Percentiles rank a stretch among this genome's conserved stretches.
These are phyloP conservation scores for Crioceris asparagi DNA, from an alignment of 2,888 invertebrate species.

Conservation along the genomic window DNA sequence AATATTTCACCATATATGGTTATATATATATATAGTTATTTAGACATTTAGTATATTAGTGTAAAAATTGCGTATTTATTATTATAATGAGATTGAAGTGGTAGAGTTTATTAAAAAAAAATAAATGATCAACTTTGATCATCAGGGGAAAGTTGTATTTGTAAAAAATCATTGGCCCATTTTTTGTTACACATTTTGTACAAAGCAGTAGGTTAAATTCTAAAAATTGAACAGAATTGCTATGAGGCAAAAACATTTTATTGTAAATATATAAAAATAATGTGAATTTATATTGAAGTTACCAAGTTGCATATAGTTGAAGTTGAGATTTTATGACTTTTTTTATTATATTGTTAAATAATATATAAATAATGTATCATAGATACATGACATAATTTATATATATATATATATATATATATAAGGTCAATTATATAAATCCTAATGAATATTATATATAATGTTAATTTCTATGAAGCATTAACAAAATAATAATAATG, in stretches of 20 bases:
- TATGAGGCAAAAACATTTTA: constrained; percentile 9
- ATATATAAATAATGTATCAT: not conserved
- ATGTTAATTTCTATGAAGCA: constrained; percentile 18
- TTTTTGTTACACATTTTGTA: too few relatives aligned
- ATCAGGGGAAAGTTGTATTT: too few relatives aligned
- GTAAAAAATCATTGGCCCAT: too few relatives aligned
- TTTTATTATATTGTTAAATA: constrained; percentile 12
- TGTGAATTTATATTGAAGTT: constrained; percentile 12
- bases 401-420: constrained; percentile 19
- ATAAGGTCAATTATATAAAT: constrained; percentile 32
- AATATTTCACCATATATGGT: too few relatives aligned
- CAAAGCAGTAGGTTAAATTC: constrained; percentile 21
- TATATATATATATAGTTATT: too few relatives aligned
- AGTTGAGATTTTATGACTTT: constrained; percentile 17
- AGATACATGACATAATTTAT: constrained; percentile 3
- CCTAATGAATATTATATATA: constrained; percentile 13
- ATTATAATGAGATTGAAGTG: too few relatives aligned
- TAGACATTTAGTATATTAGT: too few relatives aligned
- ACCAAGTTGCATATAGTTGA: constrained; percentile 16
- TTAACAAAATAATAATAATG: constrained; percentile 10
- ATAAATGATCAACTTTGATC: too few relatives aligned
- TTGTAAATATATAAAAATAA: constrained; percentile 11
- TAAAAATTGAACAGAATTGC: constrained; percentile 13
- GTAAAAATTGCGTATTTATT: too few relatives aligned
- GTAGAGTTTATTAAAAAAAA: too few relatives aligned